Base-by-base conservation (phyloP, 23 tunicate genomes). In the Styela clava region DNA sequence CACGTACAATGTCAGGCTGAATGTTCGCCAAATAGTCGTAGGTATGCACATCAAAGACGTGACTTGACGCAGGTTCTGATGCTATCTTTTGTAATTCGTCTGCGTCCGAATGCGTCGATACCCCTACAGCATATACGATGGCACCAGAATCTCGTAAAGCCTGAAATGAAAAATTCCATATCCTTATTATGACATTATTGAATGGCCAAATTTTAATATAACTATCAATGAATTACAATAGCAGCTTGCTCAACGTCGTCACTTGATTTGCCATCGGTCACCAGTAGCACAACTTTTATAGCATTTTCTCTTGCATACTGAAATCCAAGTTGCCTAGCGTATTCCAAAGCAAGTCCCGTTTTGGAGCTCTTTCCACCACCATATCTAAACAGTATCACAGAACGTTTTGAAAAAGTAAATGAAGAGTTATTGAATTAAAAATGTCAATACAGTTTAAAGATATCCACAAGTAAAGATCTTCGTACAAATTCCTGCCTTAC, bases 251-350 rank as follows among this genome's bases (percentile, higher is more conserved):
- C 24, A 2, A 83, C 74, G 22, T 63, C 67, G 69, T 88, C 94
- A 69, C 78, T 79, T 16, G 94, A 88, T 36, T 88, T 88, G 3
- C 94, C 94, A 69, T 83, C 83, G 2, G 94, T 83, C 25, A 88
- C 84, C 73, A 88, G 76, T 16, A 88, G 68, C 2, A 88, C 84
- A 29, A 88, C 34, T 78, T 88, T 88, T n/a, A 83, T 33, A 27
- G 87, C 87, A 32, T 88, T 81, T 26, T 52, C 31, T 62, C 94
- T 64, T 2, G 87, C 78, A 29, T 78, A 88, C 71, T 88, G 83
- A 63, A 88, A 88, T 32, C 94, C 94, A n/a, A 84, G 71, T 27
- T 69, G 84, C 21, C 70, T 73, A 24, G 74, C 87, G 51, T 78
- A 83, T 31, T 79, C 65, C 25, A 88, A 34, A 62, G 87, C 94